Percentiles rank a stretch among this genome's conserved stretches.
Evolutionary conservation across 92 coral and sea anemone species (phyloP).

Genomic region (Actinostola sp.): DNA sequence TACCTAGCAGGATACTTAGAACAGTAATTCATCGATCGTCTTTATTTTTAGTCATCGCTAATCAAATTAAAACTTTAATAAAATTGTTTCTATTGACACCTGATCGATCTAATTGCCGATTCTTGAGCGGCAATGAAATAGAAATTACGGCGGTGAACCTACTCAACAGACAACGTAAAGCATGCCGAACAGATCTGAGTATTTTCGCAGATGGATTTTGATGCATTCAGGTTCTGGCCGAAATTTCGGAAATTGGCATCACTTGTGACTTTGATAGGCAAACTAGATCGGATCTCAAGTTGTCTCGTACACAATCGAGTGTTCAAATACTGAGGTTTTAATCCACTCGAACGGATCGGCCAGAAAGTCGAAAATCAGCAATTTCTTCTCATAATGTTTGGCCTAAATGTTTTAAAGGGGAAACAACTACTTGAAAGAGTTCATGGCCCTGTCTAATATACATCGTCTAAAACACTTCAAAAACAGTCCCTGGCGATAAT

Average conservation of each 20-base stretch:
- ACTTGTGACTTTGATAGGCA: constrained; percentile 48
- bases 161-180: constrained; percentile 66
- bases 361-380: constrained; percentile 33
- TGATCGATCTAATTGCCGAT: constrained; percentile 96
- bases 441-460: constrained; percentile 22
- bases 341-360: constrained; percentile 73
- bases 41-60: constrained; percentile 89
- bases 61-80: constrained; percentile 99
- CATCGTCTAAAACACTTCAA: constrained; percentile 41
- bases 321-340: constrained; percentile 41
- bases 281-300: constrained; percentile 43
- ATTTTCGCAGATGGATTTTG: constrained; percentile 84
- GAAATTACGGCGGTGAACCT: constrained; percentile 92
- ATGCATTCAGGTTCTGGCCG: constrained; percentile 44
- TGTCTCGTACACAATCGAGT: constrained; percentile 41
- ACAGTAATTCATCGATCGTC: constrained; percentile 78
- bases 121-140: constrained; percentile 92
- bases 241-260: constrained; percentile 67
- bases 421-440: constrained; percentile 56
- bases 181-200: constrained; percentile 82
- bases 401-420: constrained; percentile 72
- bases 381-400: constrained; percentile 70
- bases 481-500: constrained; percentile 42
- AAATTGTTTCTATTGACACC: constrained; percentile 98
- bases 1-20: constrained; percentile 77